A percentile compares a stretch with the other conserved stretches of the same genome.
Evolutionary conservation across 2,888 invertebrate genomes (phyloP).

Genomic region (Choreutis nemorana): DNA sequence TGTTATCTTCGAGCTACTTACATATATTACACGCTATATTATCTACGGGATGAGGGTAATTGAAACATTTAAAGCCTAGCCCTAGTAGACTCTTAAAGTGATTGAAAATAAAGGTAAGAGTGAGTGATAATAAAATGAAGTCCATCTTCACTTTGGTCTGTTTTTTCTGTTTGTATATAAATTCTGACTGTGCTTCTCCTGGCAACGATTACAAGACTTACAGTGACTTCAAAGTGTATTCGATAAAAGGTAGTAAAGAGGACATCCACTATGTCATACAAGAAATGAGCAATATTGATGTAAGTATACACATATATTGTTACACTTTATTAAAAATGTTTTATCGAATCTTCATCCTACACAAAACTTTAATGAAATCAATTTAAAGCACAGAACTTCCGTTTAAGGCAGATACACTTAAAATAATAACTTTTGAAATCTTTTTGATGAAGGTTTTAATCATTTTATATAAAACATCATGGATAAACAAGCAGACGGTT

Average conservation of each 20-base stretch:
- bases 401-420: constrained; percentile 6
- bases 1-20: too few species aligned
- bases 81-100: too few species aligned
- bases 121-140: too few species aligned
- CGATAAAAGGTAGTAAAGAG: constrained; percentile 15
- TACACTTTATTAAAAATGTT: not conserved
- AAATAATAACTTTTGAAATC: constrained; percentile 15
- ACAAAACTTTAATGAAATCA: not conserved
- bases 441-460: constrained; percentile 5
- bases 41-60: too few species aligned
- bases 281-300: constrained; percentile 8
- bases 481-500: too few species aligned
- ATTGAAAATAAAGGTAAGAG: too few species aligned
- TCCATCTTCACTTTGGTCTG: too few species aligned
- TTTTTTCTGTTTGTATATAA: too few species aligned
- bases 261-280: constrained; percentile 11
- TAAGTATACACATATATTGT: constrained; percentile 1
- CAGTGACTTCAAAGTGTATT: constrained; percentile 16
- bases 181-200: not conserved
- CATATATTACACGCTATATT: too few species aligned
- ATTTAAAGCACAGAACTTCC: constrained; percentile 1
- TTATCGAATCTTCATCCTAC: not conserved
- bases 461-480: too few species aligned
- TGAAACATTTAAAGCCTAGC: too few species aligned
- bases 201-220: constrained; percentile 14